Evolutionary conservation across 2,797 vertebrate genomes (phyloP), one percentile per base, ranked within the genome.

Genomic region (Acipenser oxyrinchus): DNA sequence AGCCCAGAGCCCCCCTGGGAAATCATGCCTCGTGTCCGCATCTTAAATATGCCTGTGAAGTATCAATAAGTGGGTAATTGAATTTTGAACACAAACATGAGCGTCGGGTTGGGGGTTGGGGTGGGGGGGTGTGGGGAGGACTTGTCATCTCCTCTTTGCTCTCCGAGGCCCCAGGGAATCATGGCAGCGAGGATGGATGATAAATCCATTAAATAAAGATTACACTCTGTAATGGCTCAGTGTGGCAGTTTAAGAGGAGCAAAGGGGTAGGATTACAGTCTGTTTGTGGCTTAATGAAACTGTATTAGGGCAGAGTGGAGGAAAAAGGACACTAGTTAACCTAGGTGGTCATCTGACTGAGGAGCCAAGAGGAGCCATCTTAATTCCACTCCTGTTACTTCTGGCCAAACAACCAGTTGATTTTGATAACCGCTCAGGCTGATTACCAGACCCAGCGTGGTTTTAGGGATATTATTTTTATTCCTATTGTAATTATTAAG

Each of bases 161-260:
- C 81, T 49, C 78, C 75, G 79, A 79, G 78, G 83, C 94, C 91
- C 93, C 65, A 63, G 92, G 93, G 94, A 37, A 94, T 82, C 82
- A 87, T 83, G 90, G 90, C 85, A 84, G 86, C 85, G 90, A 94
- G 93, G 93, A 95, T 95, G 93, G 93, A 97, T 96, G 93, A 94
- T 97, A 97, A 98, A 99, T 95, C 95, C 91, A 97, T 99, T 97
- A 97, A 96, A 95, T 97, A 97, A 97, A 97, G 95, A 96, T 98
- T 96, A 95, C 90, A 90, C 85, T 85, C 85, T 80, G 84, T 93
- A 88, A 88, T 86, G 84, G 85, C 81, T 66, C 75, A 83, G 83
- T 67, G 68, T 85, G 81, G 79, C 86, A 78, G 79, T 86, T 74
- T 49, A 78, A 78, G 81, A 83, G 76, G 81, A 77, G 75, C 84